Conservation (phyloP, 64 coral and sea anemone genomes). For the Montipora foliosa region DNA sequence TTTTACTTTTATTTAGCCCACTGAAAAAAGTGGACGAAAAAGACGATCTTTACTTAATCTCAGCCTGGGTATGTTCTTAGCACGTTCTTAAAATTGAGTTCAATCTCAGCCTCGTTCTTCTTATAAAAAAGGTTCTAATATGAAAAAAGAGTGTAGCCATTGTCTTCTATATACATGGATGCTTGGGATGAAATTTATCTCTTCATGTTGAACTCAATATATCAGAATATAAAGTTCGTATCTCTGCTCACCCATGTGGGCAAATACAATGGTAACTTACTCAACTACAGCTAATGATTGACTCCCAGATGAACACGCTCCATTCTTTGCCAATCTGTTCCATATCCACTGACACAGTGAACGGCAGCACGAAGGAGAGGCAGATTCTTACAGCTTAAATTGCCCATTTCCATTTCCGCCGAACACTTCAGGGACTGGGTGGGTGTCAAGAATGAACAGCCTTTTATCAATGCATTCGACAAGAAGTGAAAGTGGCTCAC, state of each 20-base stretch:
- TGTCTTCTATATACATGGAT: too few relatives aligned
- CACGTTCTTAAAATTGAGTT: too few relatives aligned
- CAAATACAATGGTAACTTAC: neutral
- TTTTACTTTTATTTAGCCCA: too few relatives aligned
- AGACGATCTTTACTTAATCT: too few relatives aligned
- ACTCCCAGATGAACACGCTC: neutral
- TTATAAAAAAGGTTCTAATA: too few relatives aligned
- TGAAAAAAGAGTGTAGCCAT: too few relatives aligned
- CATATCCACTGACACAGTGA: constrained; percentile 14
- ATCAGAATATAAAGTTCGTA: neutral
- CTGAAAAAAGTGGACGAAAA: too few relatives aligned
- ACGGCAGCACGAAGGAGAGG: neutral
- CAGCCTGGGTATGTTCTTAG: too few relatives aligned
- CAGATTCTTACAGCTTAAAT: constrained; percentile 12
- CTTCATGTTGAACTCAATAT: neutral
- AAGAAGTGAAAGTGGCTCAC: neutral
- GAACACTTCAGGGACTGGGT: neutral
- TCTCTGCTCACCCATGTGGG: neutral
- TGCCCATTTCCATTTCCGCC: constrained; percentile 23
- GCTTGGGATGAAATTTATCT: too few relatives aligned
- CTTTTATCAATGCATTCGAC: neutral
- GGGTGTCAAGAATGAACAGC: constrained; percentile 11
- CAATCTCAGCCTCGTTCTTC: too few relatives aligned
- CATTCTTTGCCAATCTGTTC: neutral
- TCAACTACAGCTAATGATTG: neutral